Evolutionary conservation across 2,113 vertebrate species (phyloP).

Genomic region (Salminus brasiliensis): DNA sequence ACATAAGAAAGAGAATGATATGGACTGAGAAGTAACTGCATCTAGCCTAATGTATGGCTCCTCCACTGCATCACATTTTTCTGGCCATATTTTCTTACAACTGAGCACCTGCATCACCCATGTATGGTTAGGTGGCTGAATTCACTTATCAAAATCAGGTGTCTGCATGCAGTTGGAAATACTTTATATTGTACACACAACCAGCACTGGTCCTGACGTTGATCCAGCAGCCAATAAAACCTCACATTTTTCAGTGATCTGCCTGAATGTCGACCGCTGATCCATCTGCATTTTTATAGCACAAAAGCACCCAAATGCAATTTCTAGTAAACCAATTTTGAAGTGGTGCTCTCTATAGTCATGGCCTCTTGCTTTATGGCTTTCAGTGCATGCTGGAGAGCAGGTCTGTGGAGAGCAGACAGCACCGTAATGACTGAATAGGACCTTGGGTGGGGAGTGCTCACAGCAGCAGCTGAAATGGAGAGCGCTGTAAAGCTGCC

Average conservation of each 20-base stretch:
- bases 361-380: constrained; percentile 6
- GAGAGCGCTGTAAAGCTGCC: constrained; percentile 36
- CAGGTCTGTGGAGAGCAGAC: constrained; percentile 5
- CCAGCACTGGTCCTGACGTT: background rate
- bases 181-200: too few species aligned
- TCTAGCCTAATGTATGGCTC: too few species aligned
- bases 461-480: constrained; percentile 27
- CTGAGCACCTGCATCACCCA: too few species aligned
- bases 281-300: background rate
- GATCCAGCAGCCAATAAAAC: background rate
- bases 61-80: too few species aligned
- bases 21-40: constrained; percentile 2
- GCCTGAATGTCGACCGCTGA: background rate
- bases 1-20: background rate
- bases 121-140: too few species aligned
- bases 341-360: background rate
- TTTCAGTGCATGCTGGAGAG: constrained; percentile 17
- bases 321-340: constrained; percentile 3
- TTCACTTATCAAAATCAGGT: background rate
- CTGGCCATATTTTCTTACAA: too few species aligned
- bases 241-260: background rate
- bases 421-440: constrained; percentile 30
- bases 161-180: background rate
- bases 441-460: constrained; percentile 27
- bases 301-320: background rate